Conservation (phyloP, 2,113 vertebrate genomes). For the Bos taurus region DNA sequence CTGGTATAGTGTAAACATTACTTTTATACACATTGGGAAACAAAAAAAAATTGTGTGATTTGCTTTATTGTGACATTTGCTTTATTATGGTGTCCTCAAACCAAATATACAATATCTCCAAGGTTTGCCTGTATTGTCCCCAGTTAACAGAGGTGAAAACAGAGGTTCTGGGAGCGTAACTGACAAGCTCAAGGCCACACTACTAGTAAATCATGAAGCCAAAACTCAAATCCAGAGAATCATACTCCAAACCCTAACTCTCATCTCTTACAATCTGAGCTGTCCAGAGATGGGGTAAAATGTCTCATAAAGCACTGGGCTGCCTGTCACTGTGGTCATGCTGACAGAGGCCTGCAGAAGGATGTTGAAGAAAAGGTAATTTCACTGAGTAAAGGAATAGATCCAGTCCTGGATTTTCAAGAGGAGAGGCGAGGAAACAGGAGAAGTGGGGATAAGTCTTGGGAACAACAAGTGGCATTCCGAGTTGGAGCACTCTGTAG, state of each 20-base stretch:
- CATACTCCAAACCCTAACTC: neutral
- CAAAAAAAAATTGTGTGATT: neutral
- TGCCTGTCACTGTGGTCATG: neutral
- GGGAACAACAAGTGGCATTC: neutral
- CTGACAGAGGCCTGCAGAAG: neutral
- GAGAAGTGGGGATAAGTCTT: neutral
- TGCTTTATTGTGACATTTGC: neutral
- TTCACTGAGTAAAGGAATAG: neutral
- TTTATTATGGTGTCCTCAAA: neutral
- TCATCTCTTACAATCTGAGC: neutral
- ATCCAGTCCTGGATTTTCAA: neutral
- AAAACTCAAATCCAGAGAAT: neutral
- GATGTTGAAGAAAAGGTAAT: neutral
- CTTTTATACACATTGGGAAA: neutral
- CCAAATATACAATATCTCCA: neutral
- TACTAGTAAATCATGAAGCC: neutral
- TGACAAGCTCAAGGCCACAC: neutral
- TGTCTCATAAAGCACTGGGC: neutral
- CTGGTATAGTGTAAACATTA: neutral
- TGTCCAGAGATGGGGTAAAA: neutral
- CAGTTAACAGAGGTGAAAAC: neutral
- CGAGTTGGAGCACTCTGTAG: accelerated
- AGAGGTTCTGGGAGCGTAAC: neutral
- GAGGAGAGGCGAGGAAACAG: neutral
- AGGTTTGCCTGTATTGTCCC: neutral